phyloP scores from a whole-genome alignment of 2,113 vertebrate genomes.

The Dasypus novemcinctus region DNA sequence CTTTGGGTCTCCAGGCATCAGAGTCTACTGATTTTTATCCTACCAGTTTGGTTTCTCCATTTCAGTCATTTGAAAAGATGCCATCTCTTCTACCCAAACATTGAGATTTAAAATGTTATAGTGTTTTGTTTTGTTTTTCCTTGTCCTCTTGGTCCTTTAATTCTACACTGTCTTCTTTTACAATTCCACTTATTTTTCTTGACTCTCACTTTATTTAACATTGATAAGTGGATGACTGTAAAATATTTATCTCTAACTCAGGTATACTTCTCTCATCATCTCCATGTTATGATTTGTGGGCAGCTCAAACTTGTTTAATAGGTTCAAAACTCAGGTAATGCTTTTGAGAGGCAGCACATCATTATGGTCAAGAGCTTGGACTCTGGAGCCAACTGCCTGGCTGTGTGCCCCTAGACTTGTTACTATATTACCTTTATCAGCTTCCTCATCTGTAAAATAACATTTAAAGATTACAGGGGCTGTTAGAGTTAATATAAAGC shows the following conservation, averaged over 20 bases:
- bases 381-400: neutral
- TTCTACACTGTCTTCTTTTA: neutral
- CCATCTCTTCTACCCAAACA: neutral
- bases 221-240: neutral
- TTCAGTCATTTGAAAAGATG: neutral
- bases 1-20: neutral
- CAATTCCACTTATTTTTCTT: neutral
- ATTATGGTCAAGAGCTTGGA: neutral
- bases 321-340: neutral
- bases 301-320: neutral
- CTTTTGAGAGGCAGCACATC: neutral
- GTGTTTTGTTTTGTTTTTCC: rapidly evolving
- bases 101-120: neutral
- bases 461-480: too few species aligned
- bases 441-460: neutral
- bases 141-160: neutral
- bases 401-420: neutral
- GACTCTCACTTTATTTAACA: neutral
- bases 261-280: neutral
- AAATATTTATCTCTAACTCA: neutral
- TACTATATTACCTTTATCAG: neutral
- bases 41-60: neutral
- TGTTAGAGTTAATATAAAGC: neutral
- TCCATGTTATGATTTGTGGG: neutral
- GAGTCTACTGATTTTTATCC: neutral